Evolutionary conservation across 2,888 invertebrate genomes (phyloP).

Genomic region (Argyresthia goedartella): DNA sequence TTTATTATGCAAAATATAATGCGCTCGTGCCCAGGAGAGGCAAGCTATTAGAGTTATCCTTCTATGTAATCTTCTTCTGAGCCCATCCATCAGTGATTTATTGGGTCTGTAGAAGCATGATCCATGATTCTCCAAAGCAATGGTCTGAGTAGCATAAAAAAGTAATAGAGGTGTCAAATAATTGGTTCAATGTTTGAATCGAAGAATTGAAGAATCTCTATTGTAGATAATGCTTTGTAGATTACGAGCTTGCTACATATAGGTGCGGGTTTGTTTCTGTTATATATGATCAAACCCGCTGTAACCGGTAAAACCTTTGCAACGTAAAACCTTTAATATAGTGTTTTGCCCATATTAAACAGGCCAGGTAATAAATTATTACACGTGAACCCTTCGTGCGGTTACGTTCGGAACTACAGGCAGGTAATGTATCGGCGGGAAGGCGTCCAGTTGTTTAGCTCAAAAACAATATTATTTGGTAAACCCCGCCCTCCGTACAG

Average conservation of each 20-base stretch:
- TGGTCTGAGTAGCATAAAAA: too few relatives aligned
- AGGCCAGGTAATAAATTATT: slow-evolving; percentile 53
- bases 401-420: slow-evolving; percentile 38
- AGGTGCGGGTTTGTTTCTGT: too few relatives aligned
- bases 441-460: slow-evolving; percentile 6
- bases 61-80: too few relatives aligned
- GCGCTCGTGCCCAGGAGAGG: background rate
- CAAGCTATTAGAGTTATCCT: background rate
- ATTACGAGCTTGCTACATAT: too few relatives aligned
- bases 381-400: slow-evolving; percentile 48
- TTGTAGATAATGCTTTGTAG: too few relatives aligned
- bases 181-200: too few relatives aligned
- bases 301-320: background rate
- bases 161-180: too few relatives aligned
- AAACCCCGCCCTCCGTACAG: too few relatives aligned
- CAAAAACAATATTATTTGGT: background rate
- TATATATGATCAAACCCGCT: background rate
- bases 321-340: background rate
- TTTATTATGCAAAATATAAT: background rate
- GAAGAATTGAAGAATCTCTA: too few relatives aligned
- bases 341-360: slow-evolving; percentile 12
- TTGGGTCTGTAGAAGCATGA: too few relatives aligned
- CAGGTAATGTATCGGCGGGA: slow-evolving; percentile 46
- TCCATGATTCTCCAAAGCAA: too few relatives aligned
- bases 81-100: too few relatives aligned